These are phyloP conservation scores for Leucophora obtusa DNA, from an alignment of 2,888 invertebrate species.

Conservation along the genomic window DNA sequence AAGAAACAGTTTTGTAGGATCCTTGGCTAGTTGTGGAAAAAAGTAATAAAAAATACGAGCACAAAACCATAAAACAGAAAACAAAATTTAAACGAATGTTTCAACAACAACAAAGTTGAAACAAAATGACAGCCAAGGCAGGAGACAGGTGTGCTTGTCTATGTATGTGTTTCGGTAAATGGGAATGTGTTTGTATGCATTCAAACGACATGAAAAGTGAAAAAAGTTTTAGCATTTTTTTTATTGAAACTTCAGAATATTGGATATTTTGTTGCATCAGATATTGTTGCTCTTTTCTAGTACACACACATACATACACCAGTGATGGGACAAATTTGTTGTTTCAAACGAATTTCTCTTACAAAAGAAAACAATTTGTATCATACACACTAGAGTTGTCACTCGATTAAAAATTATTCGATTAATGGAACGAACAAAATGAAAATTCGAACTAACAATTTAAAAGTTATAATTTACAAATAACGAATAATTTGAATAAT, in stretches of 20 bases:
- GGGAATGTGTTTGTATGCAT: not conserved
- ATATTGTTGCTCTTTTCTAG: conserved; percentile 36
- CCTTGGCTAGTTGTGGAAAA: conserved; percentile 25
- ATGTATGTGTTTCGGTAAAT: not conserved
- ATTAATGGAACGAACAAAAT: too few relatives aligned
- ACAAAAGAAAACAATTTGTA: too few relatives aligned
- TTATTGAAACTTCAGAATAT: conserved; percentile 51
- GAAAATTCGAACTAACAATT: too few relatives aligned
- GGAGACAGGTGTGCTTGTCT: conserved; percentile 2
- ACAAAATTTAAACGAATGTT: conserved; percentile 45
- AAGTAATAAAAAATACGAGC: conserved; percentile 19
- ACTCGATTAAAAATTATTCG: too few relatives aligned
- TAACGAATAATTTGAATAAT: too few relatives aligned
- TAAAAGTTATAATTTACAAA: too few relatives aligned
- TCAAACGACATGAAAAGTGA: conserved; percentile 18
- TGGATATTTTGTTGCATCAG: conserved; percentile 39
- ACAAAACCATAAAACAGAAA: conserved; percentile 46
- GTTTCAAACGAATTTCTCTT: too few relatives aligned
- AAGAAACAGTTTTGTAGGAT: conserved; percentile 23
- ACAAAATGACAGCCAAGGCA: conserved; percentile 30
- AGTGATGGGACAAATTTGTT: too few relatives aligned
- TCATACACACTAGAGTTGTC: too few relatives aligned
- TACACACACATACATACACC: too few relatives aligned
- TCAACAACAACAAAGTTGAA: conserved; percentile 45
- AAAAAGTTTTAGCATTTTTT: conserved; percentile 23